Evolutionary conservation across 2,888 invertebrate species (phyloP).

Genomic region (Trilocha varians): DNA sequence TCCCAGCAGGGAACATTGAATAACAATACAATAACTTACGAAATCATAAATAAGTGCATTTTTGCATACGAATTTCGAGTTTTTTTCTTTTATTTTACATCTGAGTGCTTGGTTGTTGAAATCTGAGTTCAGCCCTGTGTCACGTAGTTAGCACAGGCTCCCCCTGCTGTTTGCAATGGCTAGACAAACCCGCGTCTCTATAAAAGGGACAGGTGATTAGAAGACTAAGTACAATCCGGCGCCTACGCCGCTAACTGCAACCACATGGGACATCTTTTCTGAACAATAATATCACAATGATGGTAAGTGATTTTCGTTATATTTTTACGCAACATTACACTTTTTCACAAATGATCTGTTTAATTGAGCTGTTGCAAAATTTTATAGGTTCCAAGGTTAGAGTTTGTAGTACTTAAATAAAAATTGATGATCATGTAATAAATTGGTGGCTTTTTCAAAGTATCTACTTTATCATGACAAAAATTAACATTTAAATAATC

Average conservation of each 20-base stretch:
- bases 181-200: constrained; percentile 69
- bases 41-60: neutral
- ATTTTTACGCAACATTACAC: too few species aligned
- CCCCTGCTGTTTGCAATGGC: constrained; percentile 59
- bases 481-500: too few species aligned
- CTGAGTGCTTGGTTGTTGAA: neutral
- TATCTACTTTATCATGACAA: too few species aligned
- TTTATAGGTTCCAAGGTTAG: too few species aligned
- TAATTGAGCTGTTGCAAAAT: too few species aligned
- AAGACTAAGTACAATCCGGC: constrained; percentile 60
- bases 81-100: too few species aligned
- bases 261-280: constrained; percentile 48
- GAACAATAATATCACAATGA: constrained; percentile 27
- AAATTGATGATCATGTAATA: too few species aligned
- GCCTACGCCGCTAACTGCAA: constrained; percentile 43
- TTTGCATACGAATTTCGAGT: neutral
- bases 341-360: neutral
- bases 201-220: constrained; percentile 71
- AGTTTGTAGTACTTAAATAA: too few species aligned
- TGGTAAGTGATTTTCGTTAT: constrained; percentile 35
- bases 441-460: too few species aligned
- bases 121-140: constrained; percentile 42
- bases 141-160: constrained; percentile 51
- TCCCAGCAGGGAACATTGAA: too few species aligned
- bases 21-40: too few species aligned